Conservation (phyloP, 2,888 invertebrate species). For the Gastrophysa polygoni region DNA sequence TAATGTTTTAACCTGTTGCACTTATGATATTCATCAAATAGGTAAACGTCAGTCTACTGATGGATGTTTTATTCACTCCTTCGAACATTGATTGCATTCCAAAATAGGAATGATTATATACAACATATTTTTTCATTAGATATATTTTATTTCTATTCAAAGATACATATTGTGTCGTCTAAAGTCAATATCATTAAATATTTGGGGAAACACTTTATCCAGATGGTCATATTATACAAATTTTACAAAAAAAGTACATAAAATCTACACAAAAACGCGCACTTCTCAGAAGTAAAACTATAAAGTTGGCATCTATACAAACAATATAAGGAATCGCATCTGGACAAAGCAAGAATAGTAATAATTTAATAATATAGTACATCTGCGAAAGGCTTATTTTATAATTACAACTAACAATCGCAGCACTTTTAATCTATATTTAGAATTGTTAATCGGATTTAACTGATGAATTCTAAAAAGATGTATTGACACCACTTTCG, state of each 20-base stretch:
- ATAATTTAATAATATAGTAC: conserved; percentile 53
- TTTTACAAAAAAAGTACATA: conserved; percentile 44
- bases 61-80: too few relatives aligned
- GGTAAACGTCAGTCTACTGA: too few relatives aligned
- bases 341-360: conserved; percentile 53
- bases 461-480: conserved; percentile 45
- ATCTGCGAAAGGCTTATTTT: conserved; percentile 58
- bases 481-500: conserved; percentile 54
- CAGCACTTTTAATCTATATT: conserved; percentile 53
- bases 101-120: too few relatives aligned
- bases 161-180: conserved; percentile 60
- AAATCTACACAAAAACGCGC: conserved; percentile 47
- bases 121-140: conserved; percentile 24
- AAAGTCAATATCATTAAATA: conserved; percentile 59
- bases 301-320: conserved; percentile 41
- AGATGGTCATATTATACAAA: conserved; percentile 51
- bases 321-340: conserved; percentile 45
- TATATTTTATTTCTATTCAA: conserved; percentile 58
- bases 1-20: too few relatives aligned
- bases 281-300: conserved; percentile 55
- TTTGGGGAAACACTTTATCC: conserved; percentile 54
- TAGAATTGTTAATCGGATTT: conserved; percentile 56
- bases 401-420: conserved; percentile 56
- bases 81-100: too few relatives aligned
- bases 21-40: too few relatives aligned